A percentile compares a stretch with the other conserved stretches of the same genome.
These are phyloP conservation scores for Etheostoma nigrum DNA, from an alignment of 2,797 vertebrate species.

Conservation along the genomic window DNA sequence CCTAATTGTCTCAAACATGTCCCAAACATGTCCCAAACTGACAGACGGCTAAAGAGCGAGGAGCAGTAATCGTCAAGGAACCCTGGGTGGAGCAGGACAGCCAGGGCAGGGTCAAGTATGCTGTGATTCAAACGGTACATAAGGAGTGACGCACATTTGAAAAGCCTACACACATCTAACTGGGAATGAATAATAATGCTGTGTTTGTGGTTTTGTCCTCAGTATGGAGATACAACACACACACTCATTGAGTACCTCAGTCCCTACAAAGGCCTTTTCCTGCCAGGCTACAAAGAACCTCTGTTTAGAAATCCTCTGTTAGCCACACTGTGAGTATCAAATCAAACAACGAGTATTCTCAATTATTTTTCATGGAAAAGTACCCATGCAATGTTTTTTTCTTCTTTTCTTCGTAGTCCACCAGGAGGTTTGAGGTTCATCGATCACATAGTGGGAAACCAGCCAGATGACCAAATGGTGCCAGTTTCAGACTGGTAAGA, in stretches of 20 bases:
- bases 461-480: slow-evolving; percentile 88
- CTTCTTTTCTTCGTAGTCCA: slow-evolving; percentile 74
- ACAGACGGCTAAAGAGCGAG: slow-evolving; percentile 84
- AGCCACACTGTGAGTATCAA: slow-evolving; percentile 84
- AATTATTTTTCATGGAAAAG: slow-evolving; percentile 19
- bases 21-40: slow-evolving; percentile 27
- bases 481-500: slow-evolving; percentile 87
- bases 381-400: not conserved
- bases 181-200: slow-evolving; percentile 21
- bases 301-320: slow-evolving; percentile 83
- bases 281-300: slow-evolving; percentile 85
- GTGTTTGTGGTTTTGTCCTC: slow-evolving; percentile 49
- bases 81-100: slow-evolving; percentile 89
- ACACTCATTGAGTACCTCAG: slow-evolving; percentile 87
- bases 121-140: slow-evolving; percentile 86
- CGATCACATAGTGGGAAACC: slow-evolving; percentile 91
- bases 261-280: slow-evolving; percentile 86
- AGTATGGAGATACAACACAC: slow-evolving; percentile 91
- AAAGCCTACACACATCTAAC: slow-evolving; percentile 17
- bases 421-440: slow-evolving; percentile 82
- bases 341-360: not conserved
- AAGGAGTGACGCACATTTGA: slow-evolving; percentile 20
- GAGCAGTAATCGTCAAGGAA: slow-evolving; percentile 83
- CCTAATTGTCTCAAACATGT: slow-evolving; percentile 21
- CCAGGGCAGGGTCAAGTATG: slow-evolving; percentile 86